phyloP scores from a whole-genome alignment of 2,797 vertebrate species.

The Sebastolobus altivelis region DNA sequence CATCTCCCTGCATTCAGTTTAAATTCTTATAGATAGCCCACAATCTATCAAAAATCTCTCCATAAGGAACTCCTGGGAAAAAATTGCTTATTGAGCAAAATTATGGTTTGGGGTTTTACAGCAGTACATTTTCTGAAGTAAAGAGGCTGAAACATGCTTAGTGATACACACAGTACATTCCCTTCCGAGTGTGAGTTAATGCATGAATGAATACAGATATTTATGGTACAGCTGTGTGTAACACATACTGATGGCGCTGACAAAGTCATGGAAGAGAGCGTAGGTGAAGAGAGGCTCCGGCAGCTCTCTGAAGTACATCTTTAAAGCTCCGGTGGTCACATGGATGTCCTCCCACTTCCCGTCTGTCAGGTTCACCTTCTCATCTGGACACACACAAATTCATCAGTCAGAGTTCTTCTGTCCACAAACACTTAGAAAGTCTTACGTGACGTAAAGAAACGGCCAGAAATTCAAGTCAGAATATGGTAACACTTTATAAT shows the following conservation, averaged over 20 bases:
- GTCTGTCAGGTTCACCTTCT: slow-evolving; percentile 93
- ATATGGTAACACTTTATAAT: too few relatives aligned
- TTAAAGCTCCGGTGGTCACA: slow-evolving; percentile 95
- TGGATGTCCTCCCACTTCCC: slow-evolving; percentile 99
- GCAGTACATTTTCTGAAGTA: not conserved
- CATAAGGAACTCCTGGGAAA: not conserved
- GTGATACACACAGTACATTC: not conserved
- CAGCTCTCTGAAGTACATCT: slow-evolving; percentile 98
- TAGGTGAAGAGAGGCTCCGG: slow-evolving; percentile 96
- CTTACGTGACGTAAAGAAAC: not conserved
- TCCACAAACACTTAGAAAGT: not conserved
- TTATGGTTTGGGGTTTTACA: not conserved
- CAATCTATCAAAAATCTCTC: not conserved
- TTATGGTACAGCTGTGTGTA: not conserved
- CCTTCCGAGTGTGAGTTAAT: not conserved
- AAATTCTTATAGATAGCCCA: too few relatives aligned
- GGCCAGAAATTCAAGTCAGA: not conserved
- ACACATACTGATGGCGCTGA: slow-evolving; percentile 92
- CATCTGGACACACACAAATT: slow-evolving; percentile 84
- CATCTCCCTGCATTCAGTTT: not conserved
- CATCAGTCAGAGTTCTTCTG: not conserved
- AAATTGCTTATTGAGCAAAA: not conserved
- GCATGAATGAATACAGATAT: too few relatives aligned
- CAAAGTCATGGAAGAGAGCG: slow-evolving; percentile 93
- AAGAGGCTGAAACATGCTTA: not conserved